Evolutionary conservation across 2,888 invertebrate genomes (phyloP).

Genomic region (Leptinotarsa rubiginosa): DNA sequence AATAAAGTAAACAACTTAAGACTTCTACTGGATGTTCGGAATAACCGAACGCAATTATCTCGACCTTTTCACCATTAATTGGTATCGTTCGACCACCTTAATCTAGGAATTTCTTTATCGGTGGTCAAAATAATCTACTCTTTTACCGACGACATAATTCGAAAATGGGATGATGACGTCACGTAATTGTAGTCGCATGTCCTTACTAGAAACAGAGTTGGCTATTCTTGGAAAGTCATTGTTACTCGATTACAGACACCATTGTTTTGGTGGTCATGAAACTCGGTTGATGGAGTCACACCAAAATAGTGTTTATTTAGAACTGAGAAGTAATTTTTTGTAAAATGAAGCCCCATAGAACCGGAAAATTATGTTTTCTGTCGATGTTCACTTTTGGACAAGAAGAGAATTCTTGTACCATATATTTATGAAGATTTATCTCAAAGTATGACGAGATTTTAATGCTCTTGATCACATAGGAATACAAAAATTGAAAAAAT

Average conservation of each 20-base stretch:
- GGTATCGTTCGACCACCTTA: constrained; percentile 15
- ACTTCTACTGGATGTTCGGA: not conserved
- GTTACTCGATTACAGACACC: constrained; percentile 31
- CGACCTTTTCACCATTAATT: not conserved
- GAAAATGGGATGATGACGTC: constrained; percentile 41
- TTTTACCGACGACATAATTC: constrained; percentile 12
- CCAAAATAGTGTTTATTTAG: not conserved
- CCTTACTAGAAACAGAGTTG: constrained; percentile 39
- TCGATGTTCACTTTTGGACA: too few relatives aligned
- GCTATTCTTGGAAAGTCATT: constrained; percentile 38
- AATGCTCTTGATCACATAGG: too few relatives aligned
- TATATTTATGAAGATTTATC: too few relatives aligned
- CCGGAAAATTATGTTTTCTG: too few relatives aligned
- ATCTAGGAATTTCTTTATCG: constrained; percentile 18
- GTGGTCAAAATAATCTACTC: constrained; percentile 8
- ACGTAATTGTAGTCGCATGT: constrained; percentile 42
- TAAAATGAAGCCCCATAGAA: too few relatives aligned
- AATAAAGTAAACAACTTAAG: constrained; percentile 7
- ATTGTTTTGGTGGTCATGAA: constrained; percentile 36
- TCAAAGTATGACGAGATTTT: too few relatives aligned
- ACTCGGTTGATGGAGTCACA: constrained; percentile 8
- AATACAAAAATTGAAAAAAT: too few relatives aligned
- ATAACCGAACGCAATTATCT: constrained; percentile 11
- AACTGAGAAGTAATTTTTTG: not conserved
- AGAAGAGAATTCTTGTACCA: too few relatives aligned